Conservation (phyloP, 2,888 invertebrate species). For the Aphodius granarius region DNA sequence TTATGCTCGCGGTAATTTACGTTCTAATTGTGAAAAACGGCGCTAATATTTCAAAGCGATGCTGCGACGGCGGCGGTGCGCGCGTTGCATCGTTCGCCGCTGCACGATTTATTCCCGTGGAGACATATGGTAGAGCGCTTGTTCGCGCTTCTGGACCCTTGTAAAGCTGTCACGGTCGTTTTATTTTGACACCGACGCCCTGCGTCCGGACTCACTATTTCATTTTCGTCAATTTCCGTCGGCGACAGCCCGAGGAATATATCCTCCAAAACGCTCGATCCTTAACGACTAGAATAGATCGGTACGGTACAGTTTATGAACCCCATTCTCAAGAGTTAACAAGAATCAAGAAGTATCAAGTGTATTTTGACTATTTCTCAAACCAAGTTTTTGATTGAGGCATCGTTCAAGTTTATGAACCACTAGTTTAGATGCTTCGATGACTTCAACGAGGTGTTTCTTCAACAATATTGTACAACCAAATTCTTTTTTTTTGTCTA, state of each 20-base stretch:
- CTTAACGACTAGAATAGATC: neutral
- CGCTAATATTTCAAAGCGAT: slow-evolving; percentile 43
- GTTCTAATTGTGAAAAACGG: slow-evolving; percentile 47
- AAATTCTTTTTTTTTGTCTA: no score
- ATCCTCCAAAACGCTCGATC: neutral
- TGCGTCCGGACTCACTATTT: neutral
- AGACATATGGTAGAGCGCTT: slow-evolving; percentile 13
- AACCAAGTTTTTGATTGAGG: no score
- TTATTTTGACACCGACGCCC: slow-evolving; percentile 6
- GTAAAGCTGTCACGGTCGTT: slow-evolving; percentile 13
- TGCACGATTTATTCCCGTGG: slow-evolving; percentile 19
- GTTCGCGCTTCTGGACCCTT: slow-evolving; percentile 11
- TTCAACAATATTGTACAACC: no score
- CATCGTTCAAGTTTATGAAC: no score
- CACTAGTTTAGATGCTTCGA: no score
- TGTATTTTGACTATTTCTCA: no score
- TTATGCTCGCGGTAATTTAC: slow-evolving; percentile 22
- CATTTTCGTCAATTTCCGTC: slow-evolving; percentile 4
- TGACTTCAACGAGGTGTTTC: no score
- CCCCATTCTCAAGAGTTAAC: no score
- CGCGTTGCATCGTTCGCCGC: neutral
- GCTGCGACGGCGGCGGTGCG: slow-evolving; percentile 10
- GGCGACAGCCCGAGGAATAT: neutral
- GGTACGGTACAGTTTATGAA: no score
- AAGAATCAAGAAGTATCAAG: no score